These are phyloP conservation scores for Amiota mariae DNA, from an alignment of 2,888 invertebrate genomes.

Conservation along the genomic window DNA sequence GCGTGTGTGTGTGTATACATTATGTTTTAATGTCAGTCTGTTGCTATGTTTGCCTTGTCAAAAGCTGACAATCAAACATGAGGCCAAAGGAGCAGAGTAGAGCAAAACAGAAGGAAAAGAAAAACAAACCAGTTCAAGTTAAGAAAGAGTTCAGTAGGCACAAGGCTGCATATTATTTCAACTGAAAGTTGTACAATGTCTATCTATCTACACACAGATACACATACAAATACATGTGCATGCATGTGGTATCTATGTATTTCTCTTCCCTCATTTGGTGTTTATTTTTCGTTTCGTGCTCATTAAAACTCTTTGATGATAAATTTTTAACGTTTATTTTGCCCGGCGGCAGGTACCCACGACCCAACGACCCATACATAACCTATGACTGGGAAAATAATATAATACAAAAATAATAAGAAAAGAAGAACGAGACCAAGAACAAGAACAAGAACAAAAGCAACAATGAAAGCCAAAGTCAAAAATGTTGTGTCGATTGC, in stretches of 20 bases:
- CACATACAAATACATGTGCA: no score
- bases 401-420: no score
- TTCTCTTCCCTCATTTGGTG: not conserved
- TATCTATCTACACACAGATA: not conserved
- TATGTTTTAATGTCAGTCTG: not conserved
- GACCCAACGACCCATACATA: no score
- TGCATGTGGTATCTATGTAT: no score
- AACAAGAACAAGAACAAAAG: not conserved
- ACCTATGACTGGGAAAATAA: no score
- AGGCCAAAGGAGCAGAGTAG: not conserved
- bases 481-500: not conserved
- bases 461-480: not conserved
- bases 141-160: conserved; percentile 11
- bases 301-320: conserved; percentile 32
- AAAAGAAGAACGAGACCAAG: not conserved
- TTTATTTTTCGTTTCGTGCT: conserved; percentile 1
- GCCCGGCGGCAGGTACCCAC: conserved; percentile 2
- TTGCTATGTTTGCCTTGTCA: conserved; percentile 3
- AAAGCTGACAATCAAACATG: conserved; percentile 21
- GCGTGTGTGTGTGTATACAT: not conserved
- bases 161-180: not conserved
- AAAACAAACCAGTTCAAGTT: not conserved
- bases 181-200: conserved; percentile 6
- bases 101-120: not conserved
- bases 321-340: conserved; percentile 28